Evolutionary conservation across 2,888 invertebrate genomes (phyloP), one percentile per base, ranked within the genome.

Genomic region (Calliopum simillimum): DNA sequence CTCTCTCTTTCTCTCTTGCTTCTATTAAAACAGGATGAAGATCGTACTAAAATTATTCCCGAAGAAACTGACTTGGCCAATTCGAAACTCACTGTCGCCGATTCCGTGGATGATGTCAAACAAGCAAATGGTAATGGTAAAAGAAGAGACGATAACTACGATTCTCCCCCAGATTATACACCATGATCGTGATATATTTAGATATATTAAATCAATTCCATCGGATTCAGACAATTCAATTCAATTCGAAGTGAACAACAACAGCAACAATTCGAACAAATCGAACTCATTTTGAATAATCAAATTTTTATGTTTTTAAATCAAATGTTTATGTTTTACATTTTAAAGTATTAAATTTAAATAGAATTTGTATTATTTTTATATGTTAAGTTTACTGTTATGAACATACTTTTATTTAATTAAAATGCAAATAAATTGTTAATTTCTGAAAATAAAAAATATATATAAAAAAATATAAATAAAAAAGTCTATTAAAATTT

Each of bases 11-110:
- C 19, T 12, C 11, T 51, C 21, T 19, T 2, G 12, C 21, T 8
- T n/a, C 21, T 53, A 16, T 53, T 14, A n/a, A 12, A 16, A n/a
- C 70, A 86, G 86, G 86, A 86, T 76, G 82, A 83, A 72, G 86
- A 85, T 70, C 88, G 89, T 8, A 87, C 89, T 12, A 90, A 89
- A 79, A 89, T 90, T n/a, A 91, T 91, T 69, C 90, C 90, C 0
- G 91, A 91, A 78, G 91, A 91, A 77, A 80, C 82, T 55, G 84
- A 84, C 71, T 72, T 83, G 25, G 79, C 79, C 63, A 79, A 79
- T 73, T 81, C 82, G 12, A 81, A 81, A 69, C 71, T 75, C 44
- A 79, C 78, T 51, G 79, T 81, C 6, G 71, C 77, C 2, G 78
- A 77, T 64, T 71, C 68, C 43, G 73, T 70, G 62, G 71, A 70